phyloP scores from a whole-genome alignment of 23 tunicate genomes.

The Styela plicata region DNA sequence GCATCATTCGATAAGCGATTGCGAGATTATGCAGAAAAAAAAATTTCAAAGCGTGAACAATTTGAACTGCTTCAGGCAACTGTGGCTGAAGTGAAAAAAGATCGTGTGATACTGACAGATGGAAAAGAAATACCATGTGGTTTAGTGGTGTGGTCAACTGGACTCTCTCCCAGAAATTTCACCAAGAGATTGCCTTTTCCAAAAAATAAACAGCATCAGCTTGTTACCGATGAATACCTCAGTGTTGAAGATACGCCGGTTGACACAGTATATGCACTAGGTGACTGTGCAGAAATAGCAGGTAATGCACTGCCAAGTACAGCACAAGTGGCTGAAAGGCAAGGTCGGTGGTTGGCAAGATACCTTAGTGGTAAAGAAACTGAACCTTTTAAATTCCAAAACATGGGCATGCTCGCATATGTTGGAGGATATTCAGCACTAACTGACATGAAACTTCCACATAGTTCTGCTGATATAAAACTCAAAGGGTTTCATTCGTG shows the following conservation, averaged over 20 bases:
- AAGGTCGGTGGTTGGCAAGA: slow-evolving; percentile 81
- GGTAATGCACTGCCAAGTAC: slow-evolving; percentile 64
- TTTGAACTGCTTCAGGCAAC: slow-evolving; percentile 65
- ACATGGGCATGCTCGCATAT: slow-evolving; percentile 88
- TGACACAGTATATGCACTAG: slow-evolving; percentile 62
- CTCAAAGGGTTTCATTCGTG: slow-evolving; percentile 82
- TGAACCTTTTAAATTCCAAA: slow-evolving; percentile 50
- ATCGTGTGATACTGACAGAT: slow-evolving; percentile 54
- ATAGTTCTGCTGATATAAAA: slow-evolving; percentile 32
- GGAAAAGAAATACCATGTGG: slow-evolving; percentile 77
- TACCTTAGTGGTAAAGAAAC: slow-evolving; percentile 56
- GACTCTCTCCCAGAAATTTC: slow-evolving; percentile 73
- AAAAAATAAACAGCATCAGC: slow-evolving; percentile 64
- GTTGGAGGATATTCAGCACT: slow-evolving; percentile 80
- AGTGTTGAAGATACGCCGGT: slow-evolving; percentile 32
- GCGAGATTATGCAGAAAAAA: slow-evolving; percentile 83
- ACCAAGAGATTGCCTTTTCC: slow-evolving; percentile 36
- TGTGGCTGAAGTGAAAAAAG: slow-evolving; percentile 53
- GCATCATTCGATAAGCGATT: slow-evolving; percentile 69
- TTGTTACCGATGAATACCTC: slow-evolving; percentile 53
- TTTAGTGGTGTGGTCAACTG: slow-evolving; percentile 94
- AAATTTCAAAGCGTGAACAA: slow-evolving; percentile 62
- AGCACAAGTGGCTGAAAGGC: slow-evolving; percentile 86
- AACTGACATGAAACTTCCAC: slow-evolving; percentile 64
- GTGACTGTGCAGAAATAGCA: slow-evolving; percentile 84